phyloP scores from a whole-genome alignment of 1,140 invertebrate genomes.

The Drosophila littoralis region DNA sequence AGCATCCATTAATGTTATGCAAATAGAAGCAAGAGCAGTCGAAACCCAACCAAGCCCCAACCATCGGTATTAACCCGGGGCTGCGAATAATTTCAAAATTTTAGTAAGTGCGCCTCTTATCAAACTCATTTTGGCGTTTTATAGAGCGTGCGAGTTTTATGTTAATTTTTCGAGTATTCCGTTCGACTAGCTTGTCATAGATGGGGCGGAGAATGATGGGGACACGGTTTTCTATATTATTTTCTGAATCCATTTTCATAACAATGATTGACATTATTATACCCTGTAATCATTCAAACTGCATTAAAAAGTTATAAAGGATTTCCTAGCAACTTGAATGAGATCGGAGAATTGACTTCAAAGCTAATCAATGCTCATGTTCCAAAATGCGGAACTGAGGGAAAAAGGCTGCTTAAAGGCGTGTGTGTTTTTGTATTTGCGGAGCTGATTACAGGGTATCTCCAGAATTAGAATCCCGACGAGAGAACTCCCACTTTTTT shows the following conservation, averaged over 20 bases:
- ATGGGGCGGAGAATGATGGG: not conserved
- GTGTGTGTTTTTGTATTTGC: too few relatives aligned
- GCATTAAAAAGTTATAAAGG: too few relatives aligned
- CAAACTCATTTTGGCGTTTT: constrained; percentile 57
- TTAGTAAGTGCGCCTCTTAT: constrained; percentile 47
- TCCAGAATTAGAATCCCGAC: not conserved
- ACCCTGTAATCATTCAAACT: too few relatives aligned
- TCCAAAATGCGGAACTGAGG: too few relatives aligned
- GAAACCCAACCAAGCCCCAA: not conserved
- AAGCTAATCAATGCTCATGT: too few relatives aligned
- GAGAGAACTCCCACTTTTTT: not conserved
- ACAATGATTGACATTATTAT: constrained; percentile 21
- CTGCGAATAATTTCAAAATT: constrained; percentile 39
- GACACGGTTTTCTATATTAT: constrained; percentile 34
- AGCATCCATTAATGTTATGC: constrained; percentile 71
- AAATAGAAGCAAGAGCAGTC: constrained; percentile 52
- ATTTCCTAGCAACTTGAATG: too few relatives aligned
- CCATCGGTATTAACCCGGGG: not conserved
- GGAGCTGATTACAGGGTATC: not conserved
- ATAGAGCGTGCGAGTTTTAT: constrained; percentile 72
- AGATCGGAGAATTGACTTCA: too few relatives aligned
- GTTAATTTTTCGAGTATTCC: constrained; percentile 66
- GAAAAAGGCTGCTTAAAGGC: too few relatives aligned
- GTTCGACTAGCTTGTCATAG: constrained; percentile 21
- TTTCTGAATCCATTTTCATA: constrained; percentile 33